These are phyloP conservation scores for Corvus cornix DNA, from an alignment of 2,113 vertebrate species.

Conservation along the genomic window DNA sequence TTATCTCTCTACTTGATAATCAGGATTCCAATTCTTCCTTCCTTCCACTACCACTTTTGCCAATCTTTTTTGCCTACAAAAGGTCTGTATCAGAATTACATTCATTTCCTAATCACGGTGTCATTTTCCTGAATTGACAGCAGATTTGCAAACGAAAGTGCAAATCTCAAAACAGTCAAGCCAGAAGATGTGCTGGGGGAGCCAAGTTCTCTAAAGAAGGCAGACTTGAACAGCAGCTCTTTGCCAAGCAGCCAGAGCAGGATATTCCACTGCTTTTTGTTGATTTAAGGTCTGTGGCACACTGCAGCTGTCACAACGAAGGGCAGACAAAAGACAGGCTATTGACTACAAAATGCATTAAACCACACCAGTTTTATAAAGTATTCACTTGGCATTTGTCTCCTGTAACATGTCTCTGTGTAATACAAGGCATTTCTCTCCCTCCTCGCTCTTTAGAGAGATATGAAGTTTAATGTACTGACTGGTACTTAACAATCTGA, in stretches of 20 bases:
- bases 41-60: not conserved
- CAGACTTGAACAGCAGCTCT: not conserved
- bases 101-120: not conserved
- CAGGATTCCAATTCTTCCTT: not conserved
- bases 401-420: not conserved
- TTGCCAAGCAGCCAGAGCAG: not conserved
- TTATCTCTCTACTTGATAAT: not conserved
- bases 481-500: constrained; percentile 16
- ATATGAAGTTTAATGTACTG: constrained; percentile 20
- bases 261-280: not conserved
- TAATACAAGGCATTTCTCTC: not conserved
- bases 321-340: not conserved
- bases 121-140: constrained; percentile 22
- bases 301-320: constrained; percentile 32
- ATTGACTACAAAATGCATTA: not conserved
- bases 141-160: constrained; percentile 30
- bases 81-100: not conserved
- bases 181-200: constrained; percentile 2
- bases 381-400: constrained; percentile 5
- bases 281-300: constrained; percentile 7
- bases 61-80: not conserved
- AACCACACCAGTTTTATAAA: not conserved
- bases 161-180: not conserved
- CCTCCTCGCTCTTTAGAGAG: constrained; percentile 10
- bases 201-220: not conserved